phyloP scores from a whole-genome alignment of 2,888 invertebrate genomes.

The Scaptomyza cyrtandrae region DNA sequence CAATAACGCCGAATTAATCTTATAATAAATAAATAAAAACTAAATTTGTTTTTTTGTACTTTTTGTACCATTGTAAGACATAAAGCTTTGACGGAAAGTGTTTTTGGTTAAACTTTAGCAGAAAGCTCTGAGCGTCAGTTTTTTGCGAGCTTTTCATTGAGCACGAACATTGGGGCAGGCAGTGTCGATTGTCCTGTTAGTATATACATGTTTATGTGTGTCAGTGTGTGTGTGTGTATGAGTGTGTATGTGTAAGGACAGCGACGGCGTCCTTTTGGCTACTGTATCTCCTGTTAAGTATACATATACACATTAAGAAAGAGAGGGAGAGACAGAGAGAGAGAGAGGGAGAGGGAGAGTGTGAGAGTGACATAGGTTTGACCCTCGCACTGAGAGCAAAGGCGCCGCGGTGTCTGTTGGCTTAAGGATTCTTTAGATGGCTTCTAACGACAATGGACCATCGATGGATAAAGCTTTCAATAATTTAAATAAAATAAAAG shows the following conservation, averaged over 20 bases:
- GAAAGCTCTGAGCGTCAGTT: conserved; percentile 42
- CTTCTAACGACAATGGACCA: conserved; percentile 15
- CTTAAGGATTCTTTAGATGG: conserved; percentile 31
- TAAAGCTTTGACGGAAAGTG: conserved; percentile 46
- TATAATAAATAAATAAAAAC: too few species aligned
- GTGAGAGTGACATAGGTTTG: conserved; percentile 8
- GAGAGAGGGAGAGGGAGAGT: conserved; percentile 8
- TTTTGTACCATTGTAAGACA: conserved; percentile 12
- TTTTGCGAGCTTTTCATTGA: conserved; percentile 70
- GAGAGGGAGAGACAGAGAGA: conserved; percentile 6
- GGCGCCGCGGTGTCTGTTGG: conserved; percentile 70
- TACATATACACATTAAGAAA: conserved; percentile 1
- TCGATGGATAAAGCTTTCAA: conserved; percentile 23
- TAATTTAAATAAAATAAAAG: conserved; percentile 6
- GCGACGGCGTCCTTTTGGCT: conserved; percentile 54
- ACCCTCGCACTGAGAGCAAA: conserved; percentile 32
- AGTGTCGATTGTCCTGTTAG: conserved; percentile 25
- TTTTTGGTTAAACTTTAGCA: conserved; percentile 34
- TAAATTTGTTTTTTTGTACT: too few species aligned
- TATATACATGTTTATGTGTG: conserved; percentile 1
- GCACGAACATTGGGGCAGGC: conserved; percentile 61
- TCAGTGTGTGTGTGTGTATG: conserved; percentile 15
- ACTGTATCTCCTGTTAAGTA: conserved; percentile 27
- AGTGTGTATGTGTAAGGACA: conserved; percentile 23
- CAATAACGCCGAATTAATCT: too few species aligned